These are phyloP conservation scores for Drosophila quinaria DNA, from an alignment of 2,888 invertebrate species.

Conservation along the genomic window DNA sequence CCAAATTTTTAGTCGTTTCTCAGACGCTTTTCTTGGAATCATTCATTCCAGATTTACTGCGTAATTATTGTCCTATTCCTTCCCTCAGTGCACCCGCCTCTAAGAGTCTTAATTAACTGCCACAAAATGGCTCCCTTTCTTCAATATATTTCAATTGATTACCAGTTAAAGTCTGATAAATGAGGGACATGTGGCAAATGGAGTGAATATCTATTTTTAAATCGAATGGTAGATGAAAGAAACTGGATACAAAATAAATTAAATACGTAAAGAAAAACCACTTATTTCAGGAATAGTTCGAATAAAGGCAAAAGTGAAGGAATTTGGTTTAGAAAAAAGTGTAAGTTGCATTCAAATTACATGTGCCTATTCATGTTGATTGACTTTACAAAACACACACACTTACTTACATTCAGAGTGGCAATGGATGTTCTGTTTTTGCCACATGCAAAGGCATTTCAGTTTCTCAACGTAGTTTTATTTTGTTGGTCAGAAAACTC, in stretches of 20 bases:
- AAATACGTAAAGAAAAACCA: background rate
- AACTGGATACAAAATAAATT: background rate
- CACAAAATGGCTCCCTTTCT: background rate
- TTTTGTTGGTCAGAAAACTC: constrained; percentile 11
- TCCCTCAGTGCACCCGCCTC: background rate
- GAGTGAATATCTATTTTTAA: background rate
- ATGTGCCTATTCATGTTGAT: constrained; percentile 21
- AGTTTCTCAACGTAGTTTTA: background rate
- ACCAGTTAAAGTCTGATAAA: constrained; percentile 1
- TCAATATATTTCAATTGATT: background rate
- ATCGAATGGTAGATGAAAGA: background rate
- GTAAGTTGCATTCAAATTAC: constrained; percentile 21
- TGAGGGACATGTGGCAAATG: background rate
- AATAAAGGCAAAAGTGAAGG: constrained; percentile 3
- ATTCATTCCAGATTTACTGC: constrained; percentile 2
- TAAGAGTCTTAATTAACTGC: background rate
- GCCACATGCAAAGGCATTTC: constrained; percentile 5
- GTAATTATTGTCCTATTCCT: background rate
- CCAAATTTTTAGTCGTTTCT: background rate
- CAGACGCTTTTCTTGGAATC: background rate
- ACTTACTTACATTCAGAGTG: background rate
- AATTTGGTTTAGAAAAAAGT: background rate
- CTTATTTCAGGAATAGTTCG: background rate
- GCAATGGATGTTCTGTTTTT: constrained; percentile 1
- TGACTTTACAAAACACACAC: constrained; percentile 5